Percentiles rank a stretch among this genome's conserved stretches.
These are phyloP conservation scores for Odontamblyopus lacepedii DNA, from an alignment of 2,797 vertebrate genomes.

Conservation along the genomic window DNA sequence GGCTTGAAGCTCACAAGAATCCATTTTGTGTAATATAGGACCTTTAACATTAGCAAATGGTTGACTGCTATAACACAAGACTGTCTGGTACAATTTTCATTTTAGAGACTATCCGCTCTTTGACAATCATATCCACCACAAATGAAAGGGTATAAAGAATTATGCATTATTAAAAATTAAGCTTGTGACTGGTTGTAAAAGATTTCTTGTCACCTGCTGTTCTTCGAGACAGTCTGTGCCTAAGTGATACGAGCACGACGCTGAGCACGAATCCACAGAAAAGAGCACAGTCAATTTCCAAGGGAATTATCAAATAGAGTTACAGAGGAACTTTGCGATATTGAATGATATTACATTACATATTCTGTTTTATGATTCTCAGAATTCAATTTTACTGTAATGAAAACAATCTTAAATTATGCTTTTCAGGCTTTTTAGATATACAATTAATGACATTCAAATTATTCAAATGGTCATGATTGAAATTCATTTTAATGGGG, in stretches of 20 bases:
- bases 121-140: background rate
- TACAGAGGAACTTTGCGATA: constrained; percentile 10
- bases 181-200: background rate
- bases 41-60: too few species aligned
- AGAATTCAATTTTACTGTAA: background rate
- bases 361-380: background rate
- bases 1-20: too few species aligned
- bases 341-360: constrained; percentile 5
- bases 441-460: constrained; percentile 10
- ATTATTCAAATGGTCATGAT: background rate
- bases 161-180: background rate
- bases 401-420: background rate
- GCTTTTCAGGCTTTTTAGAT: background rate
- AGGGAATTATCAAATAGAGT: constrained; percentile 9
- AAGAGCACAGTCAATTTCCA: constrained; percentile 6
- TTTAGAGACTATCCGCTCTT: background rate
- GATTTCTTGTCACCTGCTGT: constrained; percentile 10
- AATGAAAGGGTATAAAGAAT: background rate
- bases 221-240: constrained; percentile 10
- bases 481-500: constrained; percentile 6
- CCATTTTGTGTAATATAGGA: too few species aligned
- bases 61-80: background rate
- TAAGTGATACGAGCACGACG: constrained; percentile 1
- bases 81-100: background rate
- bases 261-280: background rate